Conservation (phyloP, 2,888 invertebrate species). For the Tortrix viridana region DNA sequence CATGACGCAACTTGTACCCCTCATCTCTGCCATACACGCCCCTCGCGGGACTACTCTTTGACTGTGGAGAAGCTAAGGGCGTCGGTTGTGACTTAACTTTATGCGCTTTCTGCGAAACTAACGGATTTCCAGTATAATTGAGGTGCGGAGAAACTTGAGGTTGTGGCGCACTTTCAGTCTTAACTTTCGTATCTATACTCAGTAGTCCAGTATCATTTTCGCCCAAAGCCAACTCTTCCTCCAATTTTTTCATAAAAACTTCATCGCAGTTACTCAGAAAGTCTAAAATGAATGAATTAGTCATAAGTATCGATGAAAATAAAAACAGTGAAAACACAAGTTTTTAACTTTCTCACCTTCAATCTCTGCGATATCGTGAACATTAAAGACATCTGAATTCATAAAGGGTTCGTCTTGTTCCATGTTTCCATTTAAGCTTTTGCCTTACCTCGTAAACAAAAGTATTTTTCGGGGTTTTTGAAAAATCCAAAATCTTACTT, state of each 20-base stretch:
- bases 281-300: constrained; percentile 74
- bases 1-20: constrained; percentile 58
- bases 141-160: constrained; percentile 66
- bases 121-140: constrained; percentile 65
- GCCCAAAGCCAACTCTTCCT: constrained; percentile 69
- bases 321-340: neutral
- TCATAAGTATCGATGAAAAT: constrained; percentile 26
- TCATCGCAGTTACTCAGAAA: constrained; percentile 87
- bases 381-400: constrained; percentile 85
- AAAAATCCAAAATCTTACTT: constrained; percentile 35
- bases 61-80: constrained; percentile 50
- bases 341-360: constrained; percentile 82
- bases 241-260: constrained; percentile 85
- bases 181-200: constrained; percentile 63
- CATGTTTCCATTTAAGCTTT: constrained; percentile 50
- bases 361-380: constrained; percentile 87
- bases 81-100: constrained; percentile 48
- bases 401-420: constrained; percentile 71
- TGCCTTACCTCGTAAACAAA: constrained; percentile 18
- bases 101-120: constrained; percentile 70
- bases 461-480: constrained; percentile 26
- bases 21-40: constrained; percentile 64
- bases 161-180: constrained; percentile 55
- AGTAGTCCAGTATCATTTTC: constrained; percentile 65
- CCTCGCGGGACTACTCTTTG: constrained; percentile 63